Base-by-base conservation (phyloP, 2,113 vertebrate species). In the Phyllostomus discolor region DNA sequence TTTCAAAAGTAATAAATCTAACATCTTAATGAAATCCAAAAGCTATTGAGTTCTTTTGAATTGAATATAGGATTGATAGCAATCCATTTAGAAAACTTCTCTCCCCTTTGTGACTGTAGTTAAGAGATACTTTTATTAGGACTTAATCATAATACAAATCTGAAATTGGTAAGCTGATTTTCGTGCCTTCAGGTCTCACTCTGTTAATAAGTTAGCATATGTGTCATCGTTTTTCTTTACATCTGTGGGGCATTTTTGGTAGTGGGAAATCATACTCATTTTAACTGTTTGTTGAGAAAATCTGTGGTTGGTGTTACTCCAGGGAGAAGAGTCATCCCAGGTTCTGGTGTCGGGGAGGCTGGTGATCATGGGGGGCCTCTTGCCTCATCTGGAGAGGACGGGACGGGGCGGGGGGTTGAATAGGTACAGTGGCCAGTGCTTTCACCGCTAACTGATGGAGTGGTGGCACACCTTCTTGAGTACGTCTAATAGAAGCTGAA, bases 1-100 rank as follows among this genome's bases (percentile, higher is more conserved):
- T 91, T 94, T 54, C 38, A 12, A 69, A 73, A 76, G 15, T 15
- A 81, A 62, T 52, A 41, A 82, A 72, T 79, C n/a, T 83, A 28
- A 76, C 43, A 43, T 70, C 96, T 93, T 80, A 79, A 16, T 84
- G 73, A 91, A 83, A 81, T 57, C 11, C 1, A 38, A 79, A 38
- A 89, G 78, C 43, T 81, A n/a, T 50, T 76, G 28, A 76, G 22
- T 81, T 76, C 19, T 95, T 96, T 96, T 91, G 3, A 87, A n/a
- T 94, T 92, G 78, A 91, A 78, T 67, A 76, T 82, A n/a, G 16
- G 86, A 48, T 35, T 69, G 38, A 20, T 78, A 90, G 12, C 22
- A 79, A 16, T 88, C 95, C 8, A 83, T 73, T 88, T 82, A 66
- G 83, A 54, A 89, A 83, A 88, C 76, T n/a, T 70, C 19, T 0